Conservation (phyloP, 2,113 vertebrate species). For the Macquaria australasica region DNA sequence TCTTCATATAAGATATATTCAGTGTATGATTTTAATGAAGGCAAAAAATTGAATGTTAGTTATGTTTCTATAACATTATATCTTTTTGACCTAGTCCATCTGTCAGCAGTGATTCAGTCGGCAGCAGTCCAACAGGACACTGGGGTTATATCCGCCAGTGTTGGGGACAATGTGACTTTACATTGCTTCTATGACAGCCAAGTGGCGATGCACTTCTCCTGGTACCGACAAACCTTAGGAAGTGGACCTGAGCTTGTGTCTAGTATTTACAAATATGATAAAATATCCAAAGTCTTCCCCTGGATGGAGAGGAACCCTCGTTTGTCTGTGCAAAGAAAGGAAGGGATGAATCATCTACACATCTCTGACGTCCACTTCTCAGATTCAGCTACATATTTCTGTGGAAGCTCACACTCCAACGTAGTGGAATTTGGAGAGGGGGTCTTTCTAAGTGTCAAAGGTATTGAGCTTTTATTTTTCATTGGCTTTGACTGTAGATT, state of each 20-base stretch:
- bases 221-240: slow-evolving; percentile 72
- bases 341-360: slow-evolving; percentile 53
- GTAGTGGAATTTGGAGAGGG: slow-evolving; percentile 72
- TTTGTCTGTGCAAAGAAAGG: slow-evolving; percentile 48
- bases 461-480: slow-evolving; percentile 33
- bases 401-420: slow-evolving; percentile 73
- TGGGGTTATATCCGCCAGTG: slow-evolving; percentile 22
- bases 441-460: slow-evolving; percentile 70
- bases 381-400: slow-evolving; percentile 76
- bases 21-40: background rate
- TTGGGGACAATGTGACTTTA: slow-evolving; percentile 66
- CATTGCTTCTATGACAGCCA: slow-evolving; percentile 61
- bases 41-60: background rate
- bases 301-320: slow-evolving; percentile 55
- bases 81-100: slow-evolving; percentile 21
- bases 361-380: slow-evolving; percentile 59
- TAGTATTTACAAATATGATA: slow-evolving; percentile 67
- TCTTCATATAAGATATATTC: background rate
- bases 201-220: slow-evolving; percentile 74
- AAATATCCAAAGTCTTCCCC: slow-evolving; percentile 16
- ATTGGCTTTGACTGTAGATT: background rate
- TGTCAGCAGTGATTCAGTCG: slow-evolving; percentile 20
- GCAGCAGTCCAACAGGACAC: slow-evolving; percentile 40
- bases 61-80: background rate
- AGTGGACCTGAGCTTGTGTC: slow-evolving; percentile 61